A percentile compares a stretch with the other conserved stretches of the same genome.
Conservation (phyloP, 2,888 invertebrate genomes). For the Maniola hyperantus region DNA sequence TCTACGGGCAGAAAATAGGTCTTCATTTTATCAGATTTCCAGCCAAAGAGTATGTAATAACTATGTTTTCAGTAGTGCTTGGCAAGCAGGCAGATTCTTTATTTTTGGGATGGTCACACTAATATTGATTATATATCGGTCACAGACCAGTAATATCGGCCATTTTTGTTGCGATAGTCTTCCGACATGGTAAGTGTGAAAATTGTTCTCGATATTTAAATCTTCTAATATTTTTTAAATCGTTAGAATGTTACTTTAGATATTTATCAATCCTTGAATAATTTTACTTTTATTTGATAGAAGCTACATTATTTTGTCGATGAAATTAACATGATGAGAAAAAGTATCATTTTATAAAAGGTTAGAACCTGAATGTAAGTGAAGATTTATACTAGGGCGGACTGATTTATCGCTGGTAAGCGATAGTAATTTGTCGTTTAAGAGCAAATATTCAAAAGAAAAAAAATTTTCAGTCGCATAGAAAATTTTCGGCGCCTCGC, state of each 20-base stretch:
- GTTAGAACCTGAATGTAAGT: slow-evolving; percentile 86
- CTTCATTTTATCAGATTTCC: no score
- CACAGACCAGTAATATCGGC: no score
- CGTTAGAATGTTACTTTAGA: background rate
- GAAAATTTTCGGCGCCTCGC: slow-evolving; percentile 99
- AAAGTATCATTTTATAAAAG: slow-evolving; percentile 82
- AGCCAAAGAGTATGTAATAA: no score
- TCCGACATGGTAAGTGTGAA: slow-evolving; percentile 63
- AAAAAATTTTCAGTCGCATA: slow-evolving; percentile 92
- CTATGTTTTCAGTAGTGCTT: no score
- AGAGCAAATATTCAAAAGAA: background rate
- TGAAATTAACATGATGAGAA: slow-evolving; percentile 83
- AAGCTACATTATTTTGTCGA: background rate
- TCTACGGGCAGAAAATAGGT: no score
- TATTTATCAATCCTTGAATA: no score
- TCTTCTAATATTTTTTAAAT: slow-evolving; percentile 30
- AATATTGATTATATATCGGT: background rate
- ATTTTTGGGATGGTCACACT: no score
- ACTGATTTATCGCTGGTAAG: slow-evolving; percentile 74
- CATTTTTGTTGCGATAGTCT: slow-evolving; percentile 76
- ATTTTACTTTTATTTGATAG: slow-evolving; percentile 25
- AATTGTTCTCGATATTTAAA: background rate
- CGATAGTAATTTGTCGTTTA: background rate
- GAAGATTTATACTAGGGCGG: slow-evolving; percentile 89
- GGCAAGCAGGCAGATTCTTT: no score